Evolutionary conservation across 2,888 invertebrate species (phyloP).

Genomic region (Antheraea yamamai): DNA sequence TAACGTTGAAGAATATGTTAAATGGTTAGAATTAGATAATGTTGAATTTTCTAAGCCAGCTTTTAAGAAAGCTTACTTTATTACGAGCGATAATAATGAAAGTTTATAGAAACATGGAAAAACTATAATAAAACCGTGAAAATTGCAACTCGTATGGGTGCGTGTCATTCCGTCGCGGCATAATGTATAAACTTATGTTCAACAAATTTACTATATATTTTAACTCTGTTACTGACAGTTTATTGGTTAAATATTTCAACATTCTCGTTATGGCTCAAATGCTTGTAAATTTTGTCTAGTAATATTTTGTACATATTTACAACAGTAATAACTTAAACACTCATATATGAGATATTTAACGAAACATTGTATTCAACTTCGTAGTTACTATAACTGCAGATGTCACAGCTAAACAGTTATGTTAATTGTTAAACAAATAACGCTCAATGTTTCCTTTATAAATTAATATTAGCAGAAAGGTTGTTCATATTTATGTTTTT

Average conservation of each 20-base stretch:
- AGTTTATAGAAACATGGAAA: neutral
- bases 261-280: neutral
- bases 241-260: neutral
- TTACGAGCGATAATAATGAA: neutral
- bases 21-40: too few relatives aligned
- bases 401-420: neutral
- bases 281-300: neutral
- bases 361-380: neutral
- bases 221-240: neutral
- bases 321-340: neutral
- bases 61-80: too few relatives aligned
- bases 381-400: neutral
- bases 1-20: too few relatives aligned
- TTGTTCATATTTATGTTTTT: neutral
- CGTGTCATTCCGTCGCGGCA: too few relatives aligned
- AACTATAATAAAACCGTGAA: neutral
- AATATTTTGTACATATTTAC: neutral
- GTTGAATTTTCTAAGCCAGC: too few relatives aligned
- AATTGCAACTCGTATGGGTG: neutral
- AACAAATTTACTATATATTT: neutral
- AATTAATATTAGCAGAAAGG: neutral
- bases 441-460: neutral
- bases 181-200: neutral
- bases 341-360: neutral
- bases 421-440: constrained; percentile 2